Base-by-base conservation (phyloP, 2,797 vertebrate genomes). In the Todus mexicanus region DNA sequence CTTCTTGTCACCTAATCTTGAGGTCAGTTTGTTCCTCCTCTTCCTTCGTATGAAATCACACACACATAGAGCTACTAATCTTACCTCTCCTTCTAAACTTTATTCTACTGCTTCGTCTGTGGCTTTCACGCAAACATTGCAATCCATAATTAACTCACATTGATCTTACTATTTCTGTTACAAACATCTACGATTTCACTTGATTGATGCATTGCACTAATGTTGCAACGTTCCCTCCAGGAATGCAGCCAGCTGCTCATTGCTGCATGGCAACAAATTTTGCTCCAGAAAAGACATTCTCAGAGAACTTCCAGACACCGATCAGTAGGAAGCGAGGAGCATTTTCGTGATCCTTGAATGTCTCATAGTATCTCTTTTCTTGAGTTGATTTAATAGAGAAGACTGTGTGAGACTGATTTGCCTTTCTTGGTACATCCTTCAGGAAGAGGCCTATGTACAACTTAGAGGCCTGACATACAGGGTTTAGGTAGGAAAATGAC, bases 11-110 rank as follows among this genome's bases (percentile, higher is more conserved):
- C 78, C 53, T 89, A 89, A 85, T 80, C 78, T 89, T 56, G 74
- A 76, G 78, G 53, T 91, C 69, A 89, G 40, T 60, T 73, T 89
- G 37, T 71, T 87, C 76, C 57, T 91, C 45, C 50, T 83, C 65
- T 92, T 91, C 37, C 61, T 94, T 80, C 80, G 61, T 79, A 87
- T 71, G 61, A 68, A 91, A 87, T 87, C 48, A 80, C 12, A 63
- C 12, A 63, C 26, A n/a, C 40, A 51, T 0, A 51, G 22, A 53
- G 5, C 72, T 83, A 82, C 84, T 75, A 87, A 79, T 94, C 65
- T 91, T 81, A 77, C 40, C 53, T 68, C 37, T 75, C 56, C 27
- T 83, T 65, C 31, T 70, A 43, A 84, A 84, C 20, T 84, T 86
- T 29, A 4, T 73, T 87, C 81, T 94, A 64, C 31, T 2, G 3